These are phyloP conservation scores for Xiphophorus hellerii DNA, from an alignment of 2,113 vertebrate genomes.

Conservation along the genomic window DNA sequence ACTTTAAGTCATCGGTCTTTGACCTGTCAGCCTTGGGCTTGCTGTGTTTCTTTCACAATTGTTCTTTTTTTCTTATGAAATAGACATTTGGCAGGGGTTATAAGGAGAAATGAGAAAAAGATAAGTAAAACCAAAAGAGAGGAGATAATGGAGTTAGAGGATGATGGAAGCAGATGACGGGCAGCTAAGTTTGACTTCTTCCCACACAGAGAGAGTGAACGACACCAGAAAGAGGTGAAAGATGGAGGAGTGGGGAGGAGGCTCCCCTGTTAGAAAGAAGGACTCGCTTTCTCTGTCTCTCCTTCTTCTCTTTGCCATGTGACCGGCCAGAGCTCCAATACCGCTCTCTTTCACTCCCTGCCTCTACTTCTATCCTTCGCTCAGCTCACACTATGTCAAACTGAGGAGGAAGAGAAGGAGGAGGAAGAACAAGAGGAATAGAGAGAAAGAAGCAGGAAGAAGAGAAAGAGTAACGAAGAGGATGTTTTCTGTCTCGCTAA, in stretches of 20 bases:
- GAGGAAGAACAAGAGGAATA: slow-evolving; percentile 15
- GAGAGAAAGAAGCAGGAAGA: slow-evolving; percentile 54
- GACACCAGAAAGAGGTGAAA: slow-evolving; percentile 18
- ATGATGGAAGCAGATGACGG: slow-evolving; percentile 14
- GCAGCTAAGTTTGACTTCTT: slow-evolving; percentile 55
- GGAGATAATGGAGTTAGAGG: not conserved
- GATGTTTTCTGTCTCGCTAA: slow-evolving; percentile 92
- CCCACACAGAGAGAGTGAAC: slow-evolving; percentile 52
- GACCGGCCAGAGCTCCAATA: slow-evolving; percentile 66
- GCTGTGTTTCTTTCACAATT: too few relatives aligned
- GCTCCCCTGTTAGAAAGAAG: slow-evolving; percentile 23
- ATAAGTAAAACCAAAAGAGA: not conserved
- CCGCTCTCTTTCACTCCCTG: slow-evolving; percentile 39
- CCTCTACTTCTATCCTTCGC: slow-evolving; percentile 45
- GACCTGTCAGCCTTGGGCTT: too few relatives aligned
- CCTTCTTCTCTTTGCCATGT: slow-evolving; percentile 73
- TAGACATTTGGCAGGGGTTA: too few relatives aligned
- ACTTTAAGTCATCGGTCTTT: too few relatives aligned
- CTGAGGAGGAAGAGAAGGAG: slow-evolving; percentile 64
- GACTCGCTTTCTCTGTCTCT: slow-evolving; percentile 44
- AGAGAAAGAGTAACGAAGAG: slow-evolving; percentile 64
- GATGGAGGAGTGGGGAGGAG: slow-evolving; percentile 12
- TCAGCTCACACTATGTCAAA: slow-evolving; percentile 69
- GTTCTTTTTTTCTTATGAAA: too few relatives aligned
- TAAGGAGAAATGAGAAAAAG: too few relatives aligned